Percentiles rank a stretch among this genome's conserved stretches.
phyloP scores from a whole-genome alignment of 2,888 invertebrate genomes.

The Melikaiella ostensackeni region DNA sequence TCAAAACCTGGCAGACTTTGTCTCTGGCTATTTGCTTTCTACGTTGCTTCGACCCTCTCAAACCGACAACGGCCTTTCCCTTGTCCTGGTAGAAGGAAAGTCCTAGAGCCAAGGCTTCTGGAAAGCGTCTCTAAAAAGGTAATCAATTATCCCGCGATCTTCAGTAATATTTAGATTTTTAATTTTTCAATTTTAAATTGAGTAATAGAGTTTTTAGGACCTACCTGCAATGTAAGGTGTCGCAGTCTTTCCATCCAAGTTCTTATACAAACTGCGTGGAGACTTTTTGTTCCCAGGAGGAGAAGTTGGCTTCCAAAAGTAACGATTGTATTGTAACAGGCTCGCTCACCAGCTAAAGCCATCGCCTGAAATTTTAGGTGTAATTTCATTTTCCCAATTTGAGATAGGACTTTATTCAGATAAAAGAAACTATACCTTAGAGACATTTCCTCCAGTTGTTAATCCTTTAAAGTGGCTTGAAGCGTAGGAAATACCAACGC shows the following conservation, averaged over 20 bases:
- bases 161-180: not conserved
- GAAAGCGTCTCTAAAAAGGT: slow-evolving; percentile 76
- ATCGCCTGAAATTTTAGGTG: slow-evolving; percentile 79
- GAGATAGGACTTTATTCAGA: not conserved
- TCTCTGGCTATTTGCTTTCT: slow-evolving; percentile 76
- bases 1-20: slow-evolving; percentile 74
- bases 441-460: slow-evolving; percentile 96
- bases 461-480: slow-evolving; percentile 93
- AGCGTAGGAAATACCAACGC: slow-evolving; percentile 90
- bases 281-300: slow-evolving; percentile 83
- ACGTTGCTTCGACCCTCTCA: slow-evolving; percentile 78
- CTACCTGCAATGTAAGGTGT: slow-evolving; percentile 80
- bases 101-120: slow-evolving; percentile 81
- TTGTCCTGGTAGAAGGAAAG: slow-evolving; percentile 82
- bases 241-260: slow-evolving; percentile 84
- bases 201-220: slow-evolving; percentile 58
- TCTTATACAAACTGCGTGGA: slow-evolving; percentile 79
- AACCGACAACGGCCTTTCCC: slow-evolving; percentile 81
- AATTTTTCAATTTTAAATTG: not conserved
- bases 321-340: slow-evolving; percentile 86
- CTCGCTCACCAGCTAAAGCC: slow-evolving; percentile 86
- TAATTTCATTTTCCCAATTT: not conserved
- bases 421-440: slow-evolving; percentile 72
- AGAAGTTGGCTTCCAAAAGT: slow-evolving; percentile 84
- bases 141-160: not conserved